A percentile compares a stretch with the other conserved stretches of the same genome.
phyloP scores from a whole-genome alignment of 2,113 vertebrate species.

The Pseudorectes ferrugineus region DNA sequence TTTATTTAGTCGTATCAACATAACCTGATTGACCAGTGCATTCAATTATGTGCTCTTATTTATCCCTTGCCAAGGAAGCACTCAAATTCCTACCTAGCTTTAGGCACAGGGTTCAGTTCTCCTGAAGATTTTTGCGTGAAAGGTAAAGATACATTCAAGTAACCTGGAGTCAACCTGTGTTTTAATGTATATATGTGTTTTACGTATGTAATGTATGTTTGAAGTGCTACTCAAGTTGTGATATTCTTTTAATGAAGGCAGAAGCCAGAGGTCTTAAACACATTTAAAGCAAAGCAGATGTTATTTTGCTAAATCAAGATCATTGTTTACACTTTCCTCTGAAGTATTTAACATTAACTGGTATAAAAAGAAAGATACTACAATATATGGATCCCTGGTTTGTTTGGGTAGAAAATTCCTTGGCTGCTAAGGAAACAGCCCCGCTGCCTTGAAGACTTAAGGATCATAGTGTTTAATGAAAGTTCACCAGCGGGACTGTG shows the following conservation, averaged over 20 bases:
- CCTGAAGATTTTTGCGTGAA: not conserved
- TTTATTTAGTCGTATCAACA: not conserved
- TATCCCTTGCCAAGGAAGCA: not conserved
- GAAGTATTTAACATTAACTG: not conserved
- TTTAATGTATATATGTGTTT: not conserved
- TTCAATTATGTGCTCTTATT: not conserved
- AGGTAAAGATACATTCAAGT: not conserved
- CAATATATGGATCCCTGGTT: not conserved
- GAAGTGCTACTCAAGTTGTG: not conserved
- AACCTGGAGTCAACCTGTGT: not conserved
- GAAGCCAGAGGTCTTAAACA: not conserved
- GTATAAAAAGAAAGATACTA: not conserved
- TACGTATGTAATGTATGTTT: rapidly evolving
- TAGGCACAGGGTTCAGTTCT: not conserved
- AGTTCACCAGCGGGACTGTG: not conserved
- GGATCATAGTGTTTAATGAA: not conserved
- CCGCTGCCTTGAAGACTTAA: not conserved
- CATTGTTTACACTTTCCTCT: not conserved
- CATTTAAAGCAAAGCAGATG: slow-evolving; percentile 10
- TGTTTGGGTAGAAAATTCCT: slow-evolving; percentile 12
- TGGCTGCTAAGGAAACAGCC: not conserved
- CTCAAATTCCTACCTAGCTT: not conserved
- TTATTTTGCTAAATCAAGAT: slow-evolving; percentile 8
- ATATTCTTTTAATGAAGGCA: not conserved
- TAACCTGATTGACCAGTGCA: not conserved